These are phyloP conservation scores for Amphibalanus amphitrite DNA, from an alignment of 1,140 invertebrate species.

Conservation along the genomic window DNA sequence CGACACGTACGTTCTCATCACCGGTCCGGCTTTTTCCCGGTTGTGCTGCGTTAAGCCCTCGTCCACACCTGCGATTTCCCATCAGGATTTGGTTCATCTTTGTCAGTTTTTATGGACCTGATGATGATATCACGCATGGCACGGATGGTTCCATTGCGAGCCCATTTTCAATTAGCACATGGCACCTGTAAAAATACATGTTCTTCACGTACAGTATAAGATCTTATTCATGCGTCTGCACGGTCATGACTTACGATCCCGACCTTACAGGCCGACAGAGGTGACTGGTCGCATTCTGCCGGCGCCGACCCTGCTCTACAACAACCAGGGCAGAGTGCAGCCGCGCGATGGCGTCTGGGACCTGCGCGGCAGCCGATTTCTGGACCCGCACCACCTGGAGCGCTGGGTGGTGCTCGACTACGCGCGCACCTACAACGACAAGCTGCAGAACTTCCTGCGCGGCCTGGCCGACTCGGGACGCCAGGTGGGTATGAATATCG, in stretches of 20 bases:
- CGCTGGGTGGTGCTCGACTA: constrained; percentile 8
- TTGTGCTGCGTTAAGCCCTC: no score
- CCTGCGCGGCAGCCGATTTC: not conserved
- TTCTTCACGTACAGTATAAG: no score
- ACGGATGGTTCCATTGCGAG: no score
- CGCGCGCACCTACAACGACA: constrained; percentile 4
- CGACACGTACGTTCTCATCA: not conserved
- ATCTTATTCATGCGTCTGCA: no score
- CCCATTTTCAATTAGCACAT: no score
- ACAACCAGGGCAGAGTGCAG: not conserved
- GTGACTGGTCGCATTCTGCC: constrained; percentile 2
- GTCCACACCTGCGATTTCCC: no score
- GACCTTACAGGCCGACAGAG: not conserved
- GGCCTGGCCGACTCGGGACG: not conserved
- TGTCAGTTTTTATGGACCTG: no score
- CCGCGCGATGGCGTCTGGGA: constrained; percentile 7
- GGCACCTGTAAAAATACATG: no score
- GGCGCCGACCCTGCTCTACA: constrained; percentile 3
- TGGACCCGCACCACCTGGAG: not conserved
- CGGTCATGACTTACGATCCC: no score
- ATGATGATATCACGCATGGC: no score
- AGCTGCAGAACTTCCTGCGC: not conserved
- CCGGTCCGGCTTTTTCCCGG: no score
- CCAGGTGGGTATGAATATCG: constrained; percentile 12
- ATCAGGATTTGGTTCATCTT: no score